Evolutionary conservation across 2,797 vertebrate species (phyloP).

Genomic region (Halcyon chelicuti): DNA sequence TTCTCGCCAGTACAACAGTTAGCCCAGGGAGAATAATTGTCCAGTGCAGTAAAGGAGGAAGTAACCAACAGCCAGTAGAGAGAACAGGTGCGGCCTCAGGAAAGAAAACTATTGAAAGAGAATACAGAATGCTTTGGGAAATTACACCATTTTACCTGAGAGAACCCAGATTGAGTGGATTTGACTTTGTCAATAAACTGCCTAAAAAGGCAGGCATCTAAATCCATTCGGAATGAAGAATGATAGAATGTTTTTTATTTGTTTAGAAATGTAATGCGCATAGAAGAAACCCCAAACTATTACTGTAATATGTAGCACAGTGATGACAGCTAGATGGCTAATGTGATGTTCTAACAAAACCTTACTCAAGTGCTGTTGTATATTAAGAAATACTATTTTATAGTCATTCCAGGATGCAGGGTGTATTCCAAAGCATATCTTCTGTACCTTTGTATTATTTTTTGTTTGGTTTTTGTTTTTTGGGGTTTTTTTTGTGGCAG

Average conservation of each 20-base stretch:
- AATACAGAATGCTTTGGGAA: background rate
- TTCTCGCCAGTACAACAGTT: background rate
- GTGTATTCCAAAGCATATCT: background rate
- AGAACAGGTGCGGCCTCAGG: background rate
- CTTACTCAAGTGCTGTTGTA: background rate
- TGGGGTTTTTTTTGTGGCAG: background rate
- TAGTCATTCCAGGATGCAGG: background rate
- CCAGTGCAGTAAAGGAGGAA: background rate
- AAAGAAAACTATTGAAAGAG: background rate
- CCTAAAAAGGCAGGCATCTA: background rate
- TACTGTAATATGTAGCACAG: background rate
- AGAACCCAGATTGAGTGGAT: background rate
- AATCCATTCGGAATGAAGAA: background rate
- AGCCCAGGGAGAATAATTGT: background rate
- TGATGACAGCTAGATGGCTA: background rate
- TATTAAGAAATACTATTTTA: background rate
- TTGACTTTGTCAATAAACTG: background rate
- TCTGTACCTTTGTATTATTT: background rate
- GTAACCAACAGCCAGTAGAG: background rate
- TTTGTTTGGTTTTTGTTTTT: background rate
- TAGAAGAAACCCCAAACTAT: too few relatives aligned
- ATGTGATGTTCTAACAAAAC: background rate
- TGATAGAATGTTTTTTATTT: background rate
- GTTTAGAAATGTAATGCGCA: background rate
- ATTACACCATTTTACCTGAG: background rate